These are phyloP conservation scores for Calliopum simillimum DNA, from an alignment of 2,888 invertebrate species.

Conservation along the genomic window DNA sequence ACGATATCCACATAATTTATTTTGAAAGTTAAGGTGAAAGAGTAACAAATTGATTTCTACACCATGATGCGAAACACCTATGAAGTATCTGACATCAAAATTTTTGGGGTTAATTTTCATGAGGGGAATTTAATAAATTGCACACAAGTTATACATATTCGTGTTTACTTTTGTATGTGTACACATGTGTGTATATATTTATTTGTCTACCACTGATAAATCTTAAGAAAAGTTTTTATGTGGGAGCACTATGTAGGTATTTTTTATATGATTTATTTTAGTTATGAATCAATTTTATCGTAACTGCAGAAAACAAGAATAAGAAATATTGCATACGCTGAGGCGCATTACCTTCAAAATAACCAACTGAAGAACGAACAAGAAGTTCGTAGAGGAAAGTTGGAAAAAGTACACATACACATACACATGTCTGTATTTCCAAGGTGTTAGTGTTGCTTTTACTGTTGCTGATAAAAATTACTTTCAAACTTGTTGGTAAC, in stretches of 20 bases:
- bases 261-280: conserved; percentile 61
- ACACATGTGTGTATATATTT: conserved; percentile 16
- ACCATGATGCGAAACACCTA: conserved; percentile 48
- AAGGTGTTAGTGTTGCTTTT: conserved; percentile 25
- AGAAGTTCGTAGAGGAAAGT: background rate
- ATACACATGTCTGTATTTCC: conserved; percentile 4
- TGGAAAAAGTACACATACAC: conserved; percentile 3
- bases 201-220: conserved; percentile 48
- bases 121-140: conserved; percentile 60
- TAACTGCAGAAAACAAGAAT: conserved; percentile 55
- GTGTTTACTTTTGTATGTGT: conserved; percentile 12
- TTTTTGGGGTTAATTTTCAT: conserved; percentile 54
- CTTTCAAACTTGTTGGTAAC: conserved; percentile 47
- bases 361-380: background rate
- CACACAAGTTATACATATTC: conserved; percentile 29
- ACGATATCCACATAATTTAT: conserved; percentile 51
- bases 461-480: conserved; percentile 45
- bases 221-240: conserved; percentile 49
- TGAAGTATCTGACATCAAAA: conserved; percentile 15
- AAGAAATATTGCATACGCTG: conserved; percentile 36
- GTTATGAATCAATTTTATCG: conserved; percentile 66
- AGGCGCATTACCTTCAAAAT: conserved; percentile 10
- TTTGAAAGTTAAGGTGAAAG: conserved; percentile 63
- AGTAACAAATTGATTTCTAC: conserved; percentile 60
- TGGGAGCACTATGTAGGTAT: conserved; percentile 2